Evolutionary conservation across 2,888 invertebrate genomes (phyloP).

Genomic region (Drosophila recens): DNA sequence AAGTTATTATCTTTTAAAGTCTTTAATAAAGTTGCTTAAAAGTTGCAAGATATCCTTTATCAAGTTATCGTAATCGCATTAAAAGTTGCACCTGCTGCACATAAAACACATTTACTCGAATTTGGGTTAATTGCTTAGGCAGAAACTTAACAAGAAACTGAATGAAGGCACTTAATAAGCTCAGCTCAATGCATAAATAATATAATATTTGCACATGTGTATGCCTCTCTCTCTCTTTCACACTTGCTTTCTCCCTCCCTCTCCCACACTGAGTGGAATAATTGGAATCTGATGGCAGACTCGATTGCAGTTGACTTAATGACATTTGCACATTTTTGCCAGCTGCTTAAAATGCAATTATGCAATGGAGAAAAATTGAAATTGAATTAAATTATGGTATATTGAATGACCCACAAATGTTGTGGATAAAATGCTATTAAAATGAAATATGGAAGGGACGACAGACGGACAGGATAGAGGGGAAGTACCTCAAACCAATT

Average conservation of each 20-base stretch:
- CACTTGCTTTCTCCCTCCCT: background rate
- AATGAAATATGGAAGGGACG: conserved; percentile 21
- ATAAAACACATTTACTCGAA: conserved; percentile 49
- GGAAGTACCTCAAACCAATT: conserved; percentile 5
- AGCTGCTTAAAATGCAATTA: conserved; percentile 63
- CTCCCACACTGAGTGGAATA: conserved; percentile 1
- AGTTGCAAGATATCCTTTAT: background rate
- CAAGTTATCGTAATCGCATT: conserved; percentile 30
- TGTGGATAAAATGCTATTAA: conserved; percentile 39
- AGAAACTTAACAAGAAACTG: conserved; percentile 33
- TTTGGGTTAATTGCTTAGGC: conserved; percentile 68
- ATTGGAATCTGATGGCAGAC: conserved; percentile 33
- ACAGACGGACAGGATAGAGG: no score
- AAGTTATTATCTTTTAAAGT: background rate
- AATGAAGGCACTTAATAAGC: conserved; percentile 48
- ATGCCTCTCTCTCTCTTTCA: background rate
- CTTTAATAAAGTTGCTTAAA: background rate
- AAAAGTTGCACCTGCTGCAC: conserved; percentile 40
- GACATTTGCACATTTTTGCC: conserved; percentile 57
- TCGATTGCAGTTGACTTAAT: conserved; percentile 50
- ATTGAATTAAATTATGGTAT: conserved; percentile 55
- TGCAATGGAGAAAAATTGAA: conserved; percentile 31
- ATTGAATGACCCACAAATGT: conserved; percentile 42
- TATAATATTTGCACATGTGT: conserved; percentile 11
- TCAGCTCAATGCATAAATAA: conserved; percentile 40